Percentiles rank a stretch among this genome's conserved stretches.
These are phyloP conservation scores for Leucophenga maculata DNA, from an alignment of 2,888 invertebrate species.

Conservation along the genomic window DNA sequence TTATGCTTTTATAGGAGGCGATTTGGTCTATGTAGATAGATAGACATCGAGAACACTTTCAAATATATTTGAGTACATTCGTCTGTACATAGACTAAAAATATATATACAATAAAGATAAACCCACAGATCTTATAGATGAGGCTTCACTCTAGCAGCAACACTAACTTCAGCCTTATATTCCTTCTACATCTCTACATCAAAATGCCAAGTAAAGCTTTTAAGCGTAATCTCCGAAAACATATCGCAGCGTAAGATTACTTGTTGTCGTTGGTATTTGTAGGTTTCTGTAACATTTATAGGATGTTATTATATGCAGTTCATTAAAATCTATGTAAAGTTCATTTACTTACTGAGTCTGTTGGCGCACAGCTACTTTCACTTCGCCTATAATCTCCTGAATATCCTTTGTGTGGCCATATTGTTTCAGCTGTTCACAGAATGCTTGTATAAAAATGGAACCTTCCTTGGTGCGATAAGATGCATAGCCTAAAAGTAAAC, in stretches of 20 bases:
- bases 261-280: constrained; percentile 68
- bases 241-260: constrained; percentile 66
- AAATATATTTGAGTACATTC: background rate
- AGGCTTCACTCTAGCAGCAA: no score
- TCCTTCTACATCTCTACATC: no score
- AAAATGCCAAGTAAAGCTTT: constrained; percentile 4
- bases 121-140: no score
- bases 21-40: no score
- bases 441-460: constrained; percentile 66
- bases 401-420: constrained; percentile 59
- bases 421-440: constrained; percentile 61
- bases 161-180: no score
- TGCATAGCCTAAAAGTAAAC: constrained; percentile 57
- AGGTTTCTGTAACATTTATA: constrained; percentile 51
- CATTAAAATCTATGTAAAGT: background rate
- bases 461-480: constrained; percentile 67
- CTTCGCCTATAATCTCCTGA: constrained; percentile 65
- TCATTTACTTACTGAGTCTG: constrained; percentile 52
- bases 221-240: constrained; percentile 67
- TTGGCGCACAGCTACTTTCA: constrained; percentile 52
- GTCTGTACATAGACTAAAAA: no score
- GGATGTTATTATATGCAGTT: background rate
- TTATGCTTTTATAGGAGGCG: constrained; percentile 32
- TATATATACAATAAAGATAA: no score
- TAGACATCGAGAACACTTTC: background rate